Base-by-base conservation (phyloP, 2,797 vertebrate genomes). In the Choloepus didactylus region DNA sequence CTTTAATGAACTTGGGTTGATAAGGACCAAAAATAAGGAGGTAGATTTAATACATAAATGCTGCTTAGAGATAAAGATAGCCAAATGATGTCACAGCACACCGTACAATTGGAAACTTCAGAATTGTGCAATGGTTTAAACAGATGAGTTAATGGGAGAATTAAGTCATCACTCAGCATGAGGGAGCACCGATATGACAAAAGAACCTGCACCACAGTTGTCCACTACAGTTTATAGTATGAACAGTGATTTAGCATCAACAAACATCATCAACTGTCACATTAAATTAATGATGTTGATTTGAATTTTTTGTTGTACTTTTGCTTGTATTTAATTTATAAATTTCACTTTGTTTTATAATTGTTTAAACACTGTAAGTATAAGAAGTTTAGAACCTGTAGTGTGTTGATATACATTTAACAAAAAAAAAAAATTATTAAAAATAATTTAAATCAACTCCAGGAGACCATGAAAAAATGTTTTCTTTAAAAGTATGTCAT, bases 341-440 rank as follows among this genome's bases (percentile, higher is more conserved):
- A 66, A 88, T 88, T 54, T 56, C 23, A 27, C 64, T 87, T 91
- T 77, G n/a, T 60, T 72, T 93, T 87, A 49, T 8, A 69, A 44
- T 89, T 93, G 14, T 76, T 96, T 96, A 89, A 95, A 90, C 38
- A 77, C 59, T 92, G 31, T 54, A 85, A 93, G 41, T 77, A 59
- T 46, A 72, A 62, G 44, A 80, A 72, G 9, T 82, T 86, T 54
- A 89, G 31, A 91, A 27, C 18, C 70, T 12, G 12, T 31, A 73
- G 9, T 84, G 1, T 91, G 18, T 90, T 21, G 9, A 79, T 66
- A 35, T 6, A 54, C 83, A 95, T 49, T 76, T 92, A 83, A 83
- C 46, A 6, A 77, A 90, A 15, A 86, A 15, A 86, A 94, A 35
- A 35, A 35, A 35, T 83, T 44, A 49, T 93, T 12, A n/a, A 49